These are phyloP conservation scores for Arizona elegans DNA, from an alignment of 2,113 vertebrate genomes.

Conservation along the genomic window DNA sequence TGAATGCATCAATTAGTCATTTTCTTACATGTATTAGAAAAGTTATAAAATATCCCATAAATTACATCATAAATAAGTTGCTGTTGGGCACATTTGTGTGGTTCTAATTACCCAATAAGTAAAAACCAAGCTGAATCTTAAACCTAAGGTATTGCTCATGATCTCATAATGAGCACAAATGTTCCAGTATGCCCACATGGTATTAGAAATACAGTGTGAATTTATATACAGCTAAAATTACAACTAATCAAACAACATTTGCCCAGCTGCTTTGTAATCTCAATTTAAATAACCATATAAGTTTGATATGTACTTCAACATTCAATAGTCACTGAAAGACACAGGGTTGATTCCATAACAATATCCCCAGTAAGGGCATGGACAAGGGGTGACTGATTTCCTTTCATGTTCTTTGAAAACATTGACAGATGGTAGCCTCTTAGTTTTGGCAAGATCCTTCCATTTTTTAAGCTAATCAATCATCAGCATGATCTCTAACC, in stretches of 20 bases:
- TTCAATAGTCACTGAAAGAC: constrained; percentile 30
- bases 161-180: constrained; percentile 64
- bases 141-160: constrained; percentile 60
- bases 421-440: background rate
- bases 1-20: background rate
- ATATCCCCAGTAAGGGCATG: background rate
- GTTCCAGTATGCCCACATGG: constrained; percentile 57
- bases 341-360: background rate
- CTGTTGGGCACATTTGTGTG: background rate
- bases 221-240: constrained; percentile 41
- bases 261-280: constrained; percentile 48
- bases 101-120: background rate
- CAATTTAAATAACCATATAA: constrained; percentile 18
- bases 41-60: constrained; percentile 42
- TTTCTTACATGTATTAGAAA: constrained; percentile 41
- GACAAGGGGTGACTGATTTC: background rate
- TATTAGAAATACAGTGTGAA: constrained; percentile 53
- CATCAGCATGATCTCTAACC: background rate
- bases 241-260: constrained; percentile 31
- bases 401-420: background rate
- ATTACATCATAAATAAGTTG: background rate
- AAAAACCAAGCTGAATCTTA: constrained; percentile 20
- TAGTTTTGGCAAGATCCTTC: background rate
- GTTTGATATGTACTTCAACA: background rate
- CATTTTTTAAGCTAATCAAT: background rate